These are phyloP conservation scores for Ametastegia equiseti DNA, from an alignment of 2,888 invertebrate genomes.

Conservation along the genomic window DNA sequence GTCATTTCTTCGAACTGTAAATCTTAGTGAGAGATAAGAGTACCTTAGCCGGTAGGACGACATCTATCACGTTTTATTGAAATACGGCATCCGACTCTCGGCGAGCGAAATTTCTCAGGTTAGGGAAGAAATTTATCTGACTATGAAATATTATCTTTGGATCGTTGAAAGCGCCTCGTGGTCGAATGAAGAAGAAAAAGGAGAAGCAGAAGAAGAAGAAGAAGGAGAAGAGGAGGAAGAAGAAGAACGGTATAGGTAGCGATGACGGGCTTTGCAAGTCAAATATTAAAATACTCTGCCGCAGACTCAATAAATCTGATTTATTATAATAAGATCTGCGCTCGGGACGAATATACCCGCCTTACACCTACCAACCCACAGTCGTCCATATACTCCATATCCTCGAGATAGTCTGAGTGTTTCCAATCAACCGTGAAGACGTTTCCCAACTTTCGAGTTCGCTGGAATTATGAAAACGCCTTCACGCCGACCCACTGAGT, in stretches of 20 bases:
- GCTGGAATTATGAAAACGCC: conserved; percentile 17
- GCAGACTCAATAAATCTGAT: conserved; percentile 63
- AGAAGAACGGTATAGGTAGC: conserved; percentile 23
- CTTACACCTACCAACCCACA: neutral
- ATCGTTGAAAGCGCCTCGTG: conserved; percentile 21
- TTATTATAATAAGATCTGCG: conserved; percentile 64
- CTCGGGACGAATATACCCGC: conserved; percentile 5
- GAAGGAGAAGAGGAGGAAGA: neutral
- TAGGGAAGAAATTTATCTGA: conserved; percentile 26
- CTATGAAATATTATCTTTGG: conserved; percentile 39
- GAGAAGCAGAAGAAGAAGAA: too few relatives aligned
- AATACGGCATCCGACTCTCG: conserved; percentile 12
- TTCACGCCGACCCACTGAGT: neutral
- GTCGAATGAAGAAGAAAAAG: neutral
- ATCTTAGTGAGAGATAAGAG: conserved; percentile 16
- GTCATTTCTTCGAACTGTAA: neutral
- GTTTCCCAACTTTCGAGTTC: conserved; percentile 9
- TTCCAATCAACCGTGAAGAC: conserved; percentile 40
- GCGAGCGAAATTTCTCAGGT: conserved; percentile 19
- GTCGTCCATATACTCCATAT: conserved; percentile 9
- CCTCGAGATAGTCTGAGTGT: neutral
- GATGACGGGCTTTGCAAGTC: conserved; percentile 60
- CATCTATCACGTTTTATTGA: conserved; percentile 34
- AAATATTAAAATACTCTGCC: conserved; percentile 56
- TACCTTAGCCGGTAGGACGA: conserved; percentile 13